Evolutionary conservation across 2,888 invertebrate species (phyloP), one percentile per base, ranked within the genome.

Genomic region (Lithophane socia): DNA sequence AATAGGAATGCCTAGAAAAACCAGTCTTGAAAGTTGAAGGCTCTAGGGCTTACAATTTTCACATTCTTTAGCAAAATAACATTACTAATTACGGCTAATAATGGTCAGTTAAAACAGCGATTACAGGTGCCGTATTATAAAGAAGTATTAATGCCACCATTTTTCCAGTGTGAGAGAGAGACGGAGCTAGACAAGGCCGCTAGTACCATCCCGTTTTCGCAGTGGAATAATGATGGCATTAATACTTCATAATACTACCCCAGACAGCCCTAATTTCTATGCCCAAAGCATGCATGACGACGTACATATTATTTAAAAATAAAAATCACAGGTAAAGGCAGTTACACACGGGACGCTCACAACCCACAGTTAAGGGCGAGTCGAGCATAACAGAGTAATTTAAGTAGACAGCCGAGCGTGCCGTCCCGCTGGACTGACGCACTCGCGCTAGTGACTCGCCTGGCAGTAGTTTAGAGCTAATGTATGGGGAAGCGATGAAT

Each of bases 301-400:
- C 49, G 37, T 81, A 58, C 49, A 24, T 81, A 73, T 67, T 75
- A 79, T 71, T 71, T 64, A 37, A 78, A 79, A 80, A 80, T 49
- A 73, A 75, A 77, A 83, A 80, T 74, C 75, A 68, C 56, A 83
- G 56, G 66, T 73, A 67, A 65, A 68, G 72, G 56, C 56, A 49
- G 71, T 42, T 77, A 64, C 54, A 82, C 69, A 82, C 58, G 24
- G 29, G 61, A 68, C 77, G 54, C 52, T 64, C 54, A 61, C 73
- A 86, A 82, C 85, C 83, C 69, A 69, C 84, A 88, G 87, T 90
- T 89, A 87, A 87, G 87, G 83, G 87, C 76, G 91, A 90, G 82
- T 87, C 88, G 89, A 92, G 91, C 94, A 93, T 93, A 93, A 93
- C 94, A 92, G 87, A 90, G 93, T 92, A 94, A 95, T 95, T 94